Conservation (phyloP, 2,113 vertebrate genomes). For the Oncorhynchus masou region DNA sequence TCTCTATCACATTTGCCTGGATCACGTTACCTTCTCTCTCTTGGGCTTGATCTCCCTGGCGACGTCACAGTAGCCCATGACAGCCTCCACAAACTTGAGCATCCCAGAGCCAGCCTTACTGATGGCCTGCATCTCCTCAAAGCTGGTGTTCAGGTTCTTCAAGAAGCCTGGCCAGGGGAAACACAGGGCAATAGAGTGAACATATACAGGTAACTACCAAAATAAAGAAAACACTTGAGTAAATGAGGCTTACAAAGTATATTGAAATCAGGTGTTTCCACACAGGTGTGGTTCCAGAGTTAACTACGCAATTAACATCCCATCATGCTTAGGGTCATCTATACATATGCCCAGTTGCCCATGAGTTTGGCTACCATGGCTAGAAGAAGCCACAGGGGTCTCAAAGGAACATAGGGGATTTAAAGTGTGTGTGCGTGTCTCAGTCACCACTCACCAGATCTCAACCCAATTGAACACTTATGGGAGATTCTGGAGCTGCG, state of each 20-base stretch:
- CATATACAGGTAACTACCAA: background rate
- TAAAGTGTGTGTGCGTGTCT: background rate
- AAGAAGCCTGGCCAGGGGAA: conserved; percentile 78
- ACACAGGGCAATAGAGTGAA: background rate
- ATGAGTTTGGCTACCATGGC: too few relatives aligned
- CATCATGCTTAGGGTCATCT: too few relatives aligned
- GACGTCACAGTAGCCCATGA: conserved; percentile 92
- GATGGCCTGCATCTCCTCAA: conserved; percentile 89
- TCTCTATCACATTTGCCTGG: background rate
- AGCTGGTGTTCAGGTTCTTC: conserved; percentile 83
- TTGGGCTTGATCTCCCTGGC: conserved; percentile 90
- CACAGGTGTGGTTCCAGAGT: too few relatives aligned
- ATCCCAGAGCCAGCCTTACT: conserved; percentile 94
- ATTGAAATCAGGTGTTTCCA: too few relatives aligned
- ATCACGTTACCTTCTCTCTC: conserved; percentile 83
- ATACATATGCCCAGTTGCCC: too few relatives aligned
- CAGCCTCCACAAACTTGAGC: conserved; percentile 93
- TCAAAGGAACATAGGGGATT: too few relatives aligned
- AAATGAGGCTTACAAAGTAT: too few relatives aligned
- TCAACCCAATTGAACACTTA: too few relatives aligned
- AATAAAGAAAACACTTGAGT: too few relatives aligned
- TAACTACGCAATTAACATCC: too few relatives aligned
- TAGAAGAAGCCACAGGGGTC: too few relatives aligned
- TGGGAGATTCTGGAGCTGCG: too few relatives aligned
- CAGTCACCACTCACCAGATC: background rate